Base-by-base conservation (phyloP, 2,888 invertebrate species). In the Aromia moschata region DNA sequence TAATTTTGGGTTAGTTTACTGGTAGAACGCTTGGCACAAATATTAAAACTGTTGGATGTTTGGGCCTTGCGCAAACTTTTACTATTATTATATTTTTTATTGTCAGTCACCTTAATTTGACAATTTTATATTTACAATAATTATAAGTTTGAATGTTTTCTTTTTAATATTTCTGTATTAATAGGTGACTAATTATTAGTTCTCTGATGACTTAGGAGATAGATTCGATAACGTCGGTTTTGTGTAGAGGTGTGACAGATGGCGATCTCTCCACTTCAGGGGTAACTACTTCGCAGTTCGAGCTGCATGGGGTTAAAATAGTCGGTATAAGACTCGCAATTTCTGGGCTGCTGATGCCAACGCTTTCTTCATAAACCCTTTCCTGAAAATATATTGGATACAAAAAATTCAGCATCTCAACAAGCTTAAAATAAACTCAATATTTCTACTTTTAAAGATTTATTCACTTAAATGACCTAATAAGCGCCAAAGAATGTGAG, bases 321-420 rank as follows among this genome's bases (percentile, higher is more conserved):
- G 87, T 85, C 11, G 88, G 87, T 65, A 89, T 85, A 70, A 90
- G 77, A 72, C 89, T 89, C 11, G 88, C 87, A 55, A 89, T 87
- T 79, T 89, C 89, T 12, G 89, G 87, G 75, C 89, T 87, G 77
- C 85, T 86, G 43, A 78, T 73, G 16, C 77, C 79, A 10, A 78
- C 74, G 40, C 81, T 82, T 65, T 81, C 81, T 65, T 83, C 82
- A 66, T 82, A 83, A 3, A 88, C 87, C 11, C 87, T 83, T 72
- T 87, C 88, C 88, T 88, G 41, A 14, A 69, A 64, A 36, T 5
- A 33, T 33, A 33, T 33, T n/a, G 16, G n/a, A n/a, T n/a, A n/a
- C n/a, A n/a, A n/a, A n/a, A n/a, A n/a, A n/a, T n/a, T n/a, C n/a
- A n/a, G n/a, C n/a, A n/a, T n/a, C n/a, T n/a, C n/a, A n/a, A n/a